Base-by-base conservation (phyloP, 2,797 vertebrate genomes). In the Poecilia velifera region DNA sequence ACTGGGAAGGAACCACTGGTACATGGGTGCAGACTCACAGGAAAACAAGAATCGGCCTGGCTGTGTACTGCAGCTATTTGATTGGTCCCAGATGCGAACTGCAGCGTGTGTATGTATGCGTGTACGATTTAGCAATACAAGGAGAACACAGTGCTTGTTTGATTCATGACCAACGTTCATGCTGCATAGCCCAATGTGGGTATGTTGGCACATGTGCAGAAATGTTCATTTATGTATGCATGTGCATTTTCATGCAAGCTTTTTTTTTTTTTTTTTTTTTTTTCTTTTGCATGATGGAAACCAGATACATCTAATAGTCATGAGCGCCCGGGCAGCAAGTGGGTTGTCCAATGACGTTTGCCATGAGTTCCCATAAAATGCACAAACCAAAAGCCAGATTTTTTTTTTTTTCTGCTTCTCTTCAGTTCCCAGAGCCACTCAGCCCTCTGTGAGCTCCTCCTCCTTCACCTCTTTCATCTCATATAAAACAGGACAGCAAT, bases 21-120 rank as follows among this genome's bases (percentile, higher is more conserved):
- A 93, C 93, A 92, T 87, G 88, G 93, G 92, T 94, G 92, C 94
- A 95, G 92, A 91, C 94, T 86, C 83, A 87, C 91, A 94, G 92
- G 93, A 94, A 95, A 94, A 92, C 93, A 91, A 87, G 90, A 91
- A 88, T 92, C 89, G 92, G 91, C 91, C 90, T 53, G 87, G 84
- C 89, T 88, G 70, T 88, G 84, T 82, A 88, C 87, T 87, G 91
- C 91, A 89, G 83, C 82, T 74, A 80, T 92, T 94, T 96, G 94
- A 96, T 96, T 95, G 92, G 92, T 96, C 92, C 94, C 95, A 96
- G 95, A 93, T 92, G 87, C 73, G 82, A 43, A n/a, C 14, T 86
- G 82, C 78, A 84, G 46, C 53, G 75, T 75, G 76, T 47, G 45
- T 77, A 25, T 74, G 76, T 76, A 57, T 70, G 72, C 77, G 66